These are phyloP conservation scores for Morone saxatilis DNA, from an alignment of 2,113 vertebrate genomes.

Conservation along the genomic window DNA sequence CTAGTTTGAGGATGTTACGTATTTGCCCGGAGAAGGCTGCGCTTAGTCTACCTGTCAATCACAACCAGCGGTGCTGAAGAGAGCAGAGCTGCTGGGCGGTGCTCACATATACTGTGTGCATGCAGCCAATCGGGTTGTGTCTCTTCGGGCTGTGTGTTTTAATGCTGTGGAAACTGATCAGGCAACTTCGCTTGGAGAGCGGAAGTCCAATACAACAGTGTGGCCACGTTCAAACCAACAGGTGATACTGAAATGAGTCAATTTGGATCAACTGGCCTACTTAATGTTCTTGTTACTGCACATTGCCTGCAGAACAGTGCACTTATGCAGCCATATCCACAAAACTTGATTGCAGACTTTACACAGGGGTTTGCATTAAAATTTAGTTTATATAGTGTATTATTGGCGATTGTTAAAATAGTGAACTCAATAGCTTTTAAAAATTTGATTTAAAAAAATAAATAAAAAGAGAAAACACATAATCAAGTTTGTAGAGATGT, in stretches of 20 bases:
- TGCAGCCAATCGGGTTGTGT: constrained; percentile 46
- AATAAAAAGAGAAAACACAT: not conserved
- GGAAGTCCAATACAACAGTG: constrained; percentile 39
- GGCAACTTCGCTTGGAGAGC: constrained; percentile 31
- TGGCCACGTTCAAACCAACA: constrained; percentile 42
- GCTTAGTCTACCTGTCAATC: constrained; percentile 52
- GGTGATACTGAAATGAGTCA: constrained; percentile 59
- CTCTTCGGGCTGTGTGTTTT: not conserved
- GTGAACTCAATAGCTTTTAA: not conserved
- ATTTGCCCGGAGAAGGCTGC: not conserved
- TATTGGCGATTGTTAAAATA: not conserved
- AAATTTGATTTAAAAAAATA: not conserved
- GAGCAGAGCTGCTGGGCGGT: constrained; percentile 30
- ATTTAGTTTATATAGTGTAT: not conserved
- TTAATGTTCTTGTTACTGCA: constrained; percentile 20
- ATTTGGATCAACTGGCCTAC: constrained; percentile 46
- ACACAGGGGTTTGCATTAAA: not conserved
- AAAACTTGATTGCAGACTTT: not conserved
- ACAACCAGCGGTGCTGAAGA: constrained; percentile 51
- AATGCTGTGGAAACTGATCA: constrained; percentile 37
- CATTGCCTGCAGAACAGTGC: not conserved
- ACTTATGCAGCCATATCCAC: not conserved
- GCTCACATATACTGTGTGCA: not conserved
- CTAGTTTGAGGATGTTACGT: not conserved
- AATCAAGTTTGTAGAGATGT: not conserved